Percentiles rank a stretch among this genome's conserved stretches.
phyloP scores from a whole-genome alignment of 2,113 vertebrate genomes.

The Xiphophorus maculatus region DNA sequence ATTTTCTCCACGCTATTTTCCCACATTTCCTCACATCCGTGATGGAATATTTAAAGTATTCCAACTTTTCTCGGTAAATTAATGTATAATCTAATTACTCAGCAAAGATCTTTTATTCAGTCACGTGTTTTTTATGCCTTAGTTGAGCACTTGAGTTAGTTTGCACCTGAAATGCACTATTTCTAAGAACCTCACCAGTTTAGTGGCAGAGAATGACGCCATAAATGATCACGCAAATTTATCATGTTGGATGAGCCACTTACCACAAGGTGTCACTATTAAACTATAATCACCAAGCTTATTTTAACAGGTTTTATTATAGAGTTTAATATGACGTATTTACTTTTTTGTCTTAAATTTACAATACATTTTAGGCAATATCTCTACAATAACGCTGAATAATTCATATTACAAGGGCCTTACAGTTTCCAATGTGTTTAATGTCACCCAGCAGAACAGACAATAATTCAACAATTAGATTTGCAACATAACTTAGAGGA shows the following conservation, averaged over 20 bases:
- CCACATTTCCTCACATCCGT: background rate
- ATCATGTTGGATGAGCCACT: conserved; percentile 5
- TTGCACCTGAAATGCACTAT: background rate
- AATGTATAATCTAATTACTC: background rate
- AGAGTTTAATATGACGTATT: background rate
- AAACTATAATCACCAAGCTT: background rate
- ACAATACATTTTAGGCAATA: background rate
- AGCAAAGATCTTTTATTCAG: background rate
- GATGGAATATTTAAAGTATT: background rate
- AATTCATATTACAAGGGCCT: no score
- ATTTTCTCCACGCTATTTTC: background rate
- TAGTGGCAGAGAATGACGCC: background rate
- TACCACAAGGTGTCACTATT: conserved; percentile 51
- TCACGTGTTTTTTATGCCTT: background rate
- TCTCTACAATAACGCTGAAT: no score
- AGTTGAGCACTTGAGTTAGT: background rate
- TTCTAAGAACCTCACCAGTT: background rate
- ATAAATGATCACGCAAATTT: background rate
- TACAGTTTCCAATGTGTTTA: no score
- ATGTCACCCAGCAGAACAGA: no score
- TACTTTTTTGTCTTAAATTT: background rate
- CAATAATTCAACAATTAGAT: no score
- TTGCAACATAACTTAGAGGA: no score
- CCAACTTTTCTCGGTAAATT: no score
- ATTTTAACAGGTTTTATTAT: background rate